Evolutionary conservation across 2,797 vertebrate species (phyloP), one percentile per base, ranked within the genome.

Genomic region (Leontocebus nigricollis): DNA sequence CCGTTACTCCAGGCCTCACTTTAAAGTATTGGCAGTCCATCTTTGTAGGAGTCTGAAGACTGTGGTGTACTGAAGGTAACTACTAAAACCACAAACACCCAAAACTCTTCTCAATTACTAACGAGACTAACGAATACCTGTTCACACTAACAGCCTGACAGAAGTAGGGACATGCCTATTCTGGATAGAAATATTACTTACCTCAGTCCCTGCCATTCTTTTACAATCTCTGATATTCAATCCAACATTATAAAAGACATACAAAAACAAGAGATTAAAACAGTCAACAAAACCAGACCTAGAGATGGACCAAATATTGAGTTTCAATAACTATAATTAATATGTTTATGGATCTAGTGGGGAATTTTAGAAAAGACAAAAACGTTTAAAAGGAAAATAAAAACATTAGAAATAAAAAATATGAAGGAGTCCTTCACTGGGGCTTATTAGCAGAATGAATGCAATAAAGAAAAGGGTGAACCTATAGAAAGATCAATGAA

Each of bases 391-490:
- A 88, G 59, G 70, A 26, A 95, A 96, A 86, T 85, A 17, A 79
- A 94, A 93, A 95, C 57, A 30, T 9, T 90, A 95, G 50, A 89
- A 84, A 84, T 87, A 27, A 80, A 95, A 96, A 77, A 72, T 90
- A 57, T 52, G 24, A 55, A 46, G 22, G 76, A 50, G 44, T 93
- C 44, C 4, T 76, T 93, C 26, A 85, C 30, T 59, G 41, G 67
- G 55, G 22, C 13, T 81, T 41, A 81, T 41, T 6, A 41, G 39
- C 44, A 94, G 61, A 92, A 96, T 67, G 22, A 61, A 75, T 41
- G 90, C 17, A 96, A 36, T 1, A 81, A 19, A 81, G 41, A 67
- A 39, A 93, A 90, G 48, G 81, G n/a, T 48, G n/a, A 85, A 81
- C 30, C n/a, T 88, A 13, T 3, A 75, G 48, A 95, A 85, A 73